Evolutionary conservation across 2,113 vertebrate species (phyloP).

Genomic region (Tachysurus vachellii): DNA sequence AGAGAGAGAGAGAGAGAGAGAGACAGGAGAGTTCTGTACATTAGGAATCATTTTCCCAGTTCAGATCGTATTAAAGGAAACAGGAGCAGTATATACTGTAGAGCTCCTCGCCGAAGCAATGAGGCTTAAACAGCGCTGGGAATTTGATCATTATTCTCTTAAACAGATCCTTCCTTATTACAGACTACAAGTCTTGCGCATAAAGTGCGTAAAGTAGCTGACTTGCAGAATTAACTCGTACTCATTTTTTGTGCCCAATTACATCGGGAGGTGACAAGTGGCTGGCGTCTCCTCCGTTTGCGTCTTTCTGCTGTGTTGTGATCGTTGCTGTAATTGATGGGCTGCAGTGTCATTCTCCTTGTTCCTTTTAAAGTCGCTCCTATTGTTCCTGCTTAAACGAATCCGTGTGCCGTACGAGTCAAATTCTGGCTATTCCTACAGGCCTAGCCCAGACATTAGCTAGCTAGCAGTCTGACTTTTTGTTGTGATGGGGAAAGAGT

Average conservation of each 20-base stretch:
- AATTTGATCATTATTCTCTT: background rate
- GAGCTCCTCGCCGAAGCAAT: background rate
- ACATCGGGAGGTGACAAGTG: background rate
- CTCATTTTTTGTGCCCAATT: background rate
- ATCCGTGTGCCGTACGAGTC: background rate
- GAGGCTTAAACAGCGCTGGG: background rate
- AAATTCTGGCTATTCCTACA: background rate
- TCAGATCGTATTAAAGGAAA: background rate
- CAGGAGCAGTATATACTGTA: background rate
- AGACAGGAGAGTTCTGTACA: too few species aligned
- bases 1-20: background rate
- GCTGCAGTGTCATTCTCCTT: background rate
- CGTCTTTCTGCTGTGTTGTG: background rate
- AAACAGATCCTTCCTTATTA: background rate
- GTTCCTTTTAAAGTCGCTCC: background rate
- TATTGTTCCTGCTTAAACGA: background rate
- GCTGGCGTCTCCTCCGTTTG: background rate
- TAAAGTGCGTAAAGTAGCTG: background rate
- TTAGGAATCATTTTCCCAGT: background rate
- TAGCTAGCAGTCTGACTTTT: background rate
- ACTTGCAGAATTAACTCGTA: slow-evolving; percentile 12
- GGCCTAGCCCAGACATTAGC: background rate
- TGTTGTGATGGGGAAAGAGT: background rate
- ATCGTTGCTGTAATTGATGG: background rate
- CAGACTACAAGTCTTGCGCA: background rate